phyloP scores from a whole-genome alignment of 2,888 invertebrate genomes.

The Aradus depressus region DNA sequence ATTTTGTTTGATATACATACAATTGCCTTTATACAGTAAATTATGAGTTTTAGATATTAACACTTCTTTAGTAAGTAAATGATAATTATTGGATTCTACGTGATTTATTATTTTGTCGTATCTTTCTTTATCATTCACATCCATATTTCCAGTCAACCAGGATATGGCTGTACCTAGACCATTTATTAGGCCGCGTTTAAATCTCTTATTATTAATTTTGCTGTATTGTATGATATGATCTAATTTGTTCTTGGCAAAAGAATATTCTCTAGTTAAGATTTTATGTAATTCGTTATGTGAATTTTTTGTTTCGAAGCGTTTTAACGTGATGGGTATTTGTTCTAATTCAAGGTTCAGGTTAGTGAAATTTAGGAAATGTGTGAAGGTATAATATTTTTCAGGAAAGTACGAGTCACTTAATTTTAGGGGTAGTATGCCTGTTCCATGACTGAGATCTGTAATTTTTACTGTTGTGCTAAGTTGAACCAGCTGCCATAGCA shows the following conservation, averaged over 20 bases:
- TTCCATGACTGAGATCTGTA: slow-evolving; percentile 1
- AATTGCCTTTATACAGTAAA: neutral
- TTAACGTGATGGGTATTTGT: neutral
- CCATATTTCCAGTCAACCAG: slow-evolving; percentile 17
- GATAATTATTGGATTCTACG: too few relatives aligned
- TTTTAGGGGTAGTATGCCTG: slow-evolving; percentile 10
- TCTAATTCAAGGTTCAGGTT: neutral
- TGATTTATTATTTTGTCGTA: slow-evolving; percentile 14
- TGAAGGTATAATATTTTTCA: slow-evolving; percentile 1
- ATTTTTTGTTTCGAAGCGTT: neutral
- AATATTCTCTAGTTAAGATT: neutral
- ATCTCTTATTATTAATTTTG: neutral
- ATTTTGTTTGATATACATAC: neutral
- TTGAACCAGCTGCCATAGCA: too few relatives aligned
- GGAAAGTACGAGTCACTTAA: slow-evolving; percentile 1
- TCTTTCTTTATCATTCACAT: slow-evolving; percentile 12
- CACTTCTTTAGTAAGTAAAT: neutral
- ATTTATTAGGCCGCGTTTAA: slow-evolving; percentile 14
- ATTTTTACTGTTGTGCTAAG: slow-evolving; percentile 6
- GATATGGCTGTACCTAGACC: too few relatives aligned
- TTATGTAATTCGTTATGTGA: neutral
- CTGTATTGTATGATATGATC: slow-evolving; percentile 7
- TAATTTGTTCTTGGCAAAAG: slow-evolving; percentile 1
- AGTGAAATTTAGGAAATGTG: neutral
- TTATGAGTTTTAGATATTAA: slow-evolving; percentile 4